These are phyloP conservation scores for Mythimna ferrago DNA, from an alignment of 2,888 invertebrate species.

Conservation along the genomic window DNA sequence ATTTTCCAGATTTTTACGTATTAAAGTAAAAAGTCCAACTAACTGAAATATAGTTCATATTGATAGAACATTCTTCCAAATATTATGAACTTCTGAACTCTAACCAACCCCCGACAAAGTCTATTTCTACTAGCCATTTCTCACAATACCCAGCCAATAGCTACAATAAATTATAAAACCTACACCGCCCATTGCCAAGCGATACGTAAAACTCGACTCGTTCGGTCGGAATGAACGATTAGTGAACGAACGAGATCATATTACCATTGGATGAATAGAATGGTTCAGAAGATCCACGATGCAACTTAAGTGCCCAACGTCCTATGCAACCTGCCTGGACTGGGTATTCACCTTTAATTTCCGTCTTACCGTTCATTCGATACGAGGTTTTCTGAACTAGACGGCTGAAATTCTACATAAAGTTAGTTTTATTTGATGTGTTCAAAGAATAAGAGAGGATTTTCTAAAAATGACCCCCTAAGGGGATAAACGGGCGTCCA, in stretches of 20 bases:
- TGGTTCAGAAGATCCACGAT: conserved; percentile 37
- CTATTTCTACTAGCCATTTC: conserved; percentile 26
- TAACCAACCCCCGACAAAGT: not conserved
- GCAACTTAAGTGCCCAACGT: conserved; percentile 16
- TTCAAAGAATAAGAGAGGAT: no score
- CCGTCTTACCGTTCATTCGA: not conserved
- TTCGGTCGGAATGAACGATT: conserved; percentile 84
- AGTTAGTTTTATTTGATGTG: not conserved
- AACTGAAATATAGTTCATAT: not conserved
- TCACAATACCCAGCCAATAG: conserved; percentile 53
- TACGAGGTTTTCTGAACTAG: not conserved
- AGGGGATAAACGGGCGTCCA: no score
- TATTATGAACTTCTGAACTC: conserved; percentile 4
- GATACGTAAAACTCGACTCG: conserved; percentile 82
- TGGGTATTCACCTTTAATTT: conserved; percentile 36
- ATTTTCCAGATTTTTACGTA: not conserved
- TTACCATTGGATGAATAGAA: conserved; percentile 66
- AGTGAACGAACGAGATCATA: conserved; percentile 82
- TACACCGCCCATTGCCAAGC: conserved; percentile 75
- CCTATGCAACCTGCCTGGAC: not conserved
- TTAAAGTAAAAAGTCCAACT: not conserved
- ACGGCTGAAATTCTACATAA: no score
- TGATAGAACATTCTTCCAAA: not conserved
- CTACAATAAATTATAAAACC: conserved; percentile 70
- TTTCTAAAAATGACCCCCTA: no score